Conservation (phyloP, 2,113 vertebrate genomes). For the Myrmecobius fasciatus region DNA sequence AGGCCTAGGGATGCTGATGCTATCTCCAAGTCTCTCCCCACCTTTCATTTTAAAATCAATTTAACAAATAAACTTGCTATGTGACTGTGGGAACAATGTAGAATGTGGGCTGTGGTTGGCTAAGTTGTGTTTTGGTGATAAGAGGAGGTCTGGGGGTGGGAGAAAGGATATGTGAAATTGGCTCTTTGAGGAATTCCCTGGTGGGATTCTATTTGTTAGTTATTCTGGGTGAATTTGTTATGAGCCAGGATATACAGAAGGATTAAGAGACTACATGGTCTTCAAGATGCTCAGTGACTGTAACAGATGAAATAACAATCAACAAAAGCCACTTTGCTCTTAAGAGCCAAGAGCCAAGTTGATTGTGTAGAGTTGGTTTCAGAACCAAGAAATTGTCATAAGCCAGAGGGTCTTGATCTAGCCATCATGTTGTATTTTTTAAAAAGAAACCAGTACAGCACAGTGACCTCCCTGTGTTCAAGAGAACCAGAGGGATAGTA, state of each 20-base stretch:
- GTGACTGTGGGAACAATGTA: neutral
- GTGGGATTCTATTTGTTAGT: neutral
- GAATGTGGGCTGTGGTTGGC: neutral
- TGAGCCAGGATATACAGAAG: slow-evolving; percentile 8
- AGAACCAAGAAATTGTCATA: neutral
- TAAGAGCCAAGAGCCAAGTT: slow-evolving; percentile 1
- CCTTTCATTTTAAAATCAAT: slow-evolving; percentile 68
- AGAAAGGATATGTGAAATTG: slow-evolving; percentile 24
- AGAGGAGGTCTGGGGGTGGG: neutral
- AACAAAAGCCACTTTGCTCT: neutral
- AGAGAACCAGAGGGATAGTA: neutral
- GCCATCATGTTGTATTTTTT: neutral
- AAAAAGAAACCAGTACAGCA: neutral
- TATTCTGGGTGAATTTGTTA: neutral
- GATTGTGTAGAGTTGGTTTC: neutral
- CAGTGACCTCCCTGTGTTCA: neutral
- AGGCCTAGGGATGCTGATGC: slow-evolving; percentile 31
- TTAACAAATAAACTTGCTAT: slow-evolving; percentile 62
- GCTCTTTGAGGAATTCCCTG: neutral
- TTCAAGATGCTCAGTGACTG: neutral
- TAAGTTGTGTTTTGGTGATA: slow-evolving; percentile 19
- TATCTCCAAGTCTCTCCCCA: neutral
- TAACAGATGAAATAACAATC: slow-evolving; percentile 6
- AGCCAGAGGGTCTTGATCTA: neutral
- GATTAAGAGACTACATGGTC: neutral